A percentile compares a stretch with the other conserved stretches of the same genome.
phyloP scores from a whole-genome alignment of 2,797 vertebrate species.

The Siniperca obscura region DNA sequence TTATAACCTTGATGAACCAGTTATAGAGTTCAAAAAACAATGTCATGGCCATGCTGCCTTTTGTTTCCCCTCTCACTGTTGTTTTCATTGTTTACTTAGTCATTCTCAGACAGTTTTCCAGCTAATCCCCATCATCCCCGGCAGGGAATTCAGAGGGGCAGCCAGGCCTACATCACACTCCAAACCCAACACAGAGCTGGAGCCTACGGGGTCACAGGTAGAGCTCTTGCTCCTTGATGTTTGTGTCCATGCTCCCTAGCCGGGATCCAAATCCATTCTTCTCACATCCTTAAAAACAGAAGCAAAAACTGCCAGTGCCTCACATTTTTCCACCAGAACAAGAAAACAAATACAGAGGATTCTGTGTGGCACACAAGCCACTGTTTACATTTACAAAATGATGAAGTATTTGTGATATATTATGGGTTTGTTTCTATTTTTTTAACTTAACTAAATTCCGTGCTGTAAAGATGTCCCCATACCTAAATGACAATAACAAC shows the following conservation, averaged over 20 bases:
- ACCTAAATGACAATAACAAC: background rate
- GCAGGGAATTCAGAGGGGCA: conserved; percentile 63
- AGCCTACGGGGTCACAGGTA: conserved; percentile 68
- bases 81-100: conserved; percentile 74
- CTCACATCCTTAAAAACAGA: conserved; percentile 61
- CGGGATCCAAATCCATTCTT: conserved; percentile 69
- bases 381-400: background rate
- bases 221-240: conserved; percentile 61
- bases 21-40: conserved; percentile 50
- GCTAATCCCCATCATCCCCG: conserved; percentile 65
- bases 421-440: background rate
- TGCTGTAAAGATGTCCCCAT: background rate
- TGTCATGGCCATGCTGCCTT: conserved; percentile 54
- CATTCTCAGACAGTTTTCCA: conserved; percentile 67
- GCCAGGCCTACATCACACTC: conserved; percentile 64
- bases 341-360: conserved; percentile 53
- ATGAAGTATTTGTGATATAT: background rate
- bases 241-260: conserved; percentile 59
- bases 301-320: conserved; percentile 48
- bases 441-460: background rate
- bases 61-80: conserved; percentile 51
- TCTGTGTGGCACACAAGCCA: conserved; percentile 7
- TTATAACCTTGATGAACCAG: conserved; percentile 37
- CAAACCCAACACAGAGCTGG: conserved; percentile 36
- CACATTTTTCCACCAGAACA: conserved; percentile 68